Base-by-base conservation (phyloP, 1,140 invertebrate genomes). In the Ptiloglossa arizonensis region DNA sequence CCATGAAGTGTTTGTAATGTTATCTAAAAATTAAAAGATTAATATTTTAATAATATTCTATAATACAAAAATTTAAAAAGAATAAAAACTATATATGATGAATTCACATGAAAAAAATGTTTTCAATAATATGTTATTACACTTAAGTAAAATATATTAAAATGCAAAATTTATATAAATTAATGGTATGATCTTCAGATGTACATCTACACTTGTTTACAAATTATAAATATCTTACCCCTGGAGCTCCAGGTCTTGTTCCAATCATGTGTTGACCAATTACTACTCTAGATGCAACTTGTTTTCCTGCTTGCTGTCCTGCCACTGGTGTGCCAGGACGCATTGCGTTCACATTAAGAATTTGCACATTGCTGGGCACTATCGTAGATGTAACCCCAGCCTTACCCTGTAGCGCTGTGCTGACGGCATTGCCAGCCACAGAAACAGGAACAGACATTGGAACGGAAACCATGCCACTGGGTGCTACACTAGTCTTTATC, bases 1-100 rank as follows among this genome's bases (percentile, higher is more conserved):
- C 95, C 95, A 93, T 96, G 97, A 81, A 97, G 94, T 91, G 95
- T 95, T 94, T 97, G 96, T 89, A 98, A 94, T 80, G 96, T 97
- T 93, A 97, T 96, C 95, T 94, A 87, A 93, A 95, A 93, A 94
- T 93, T 91, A 91, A 90, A 91, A 72, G 63, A 79, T 35, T 5
- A 29, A 13, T 24, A 46, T 59, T n/a, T 63, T 62, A 59, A 35
- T 35, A 29, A 41, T 32, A 66, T 44, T 89, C 86, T 86, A 22
- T 11, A 22, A 22, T 22, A 56, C n/a, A 41, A 5, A 27, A 60
- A 48, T 71, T 62, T 62, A 50, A 56, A 44, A 46, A 78, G 54
- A 54, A 56, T 57, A 44, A 59, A 13, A 41, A 41, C 2, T 41
- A 11, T 13, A 13, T 41, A 13, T 48, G 0, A 19, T 5, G 27